Conservation (phyloP, 2,113 vertebrate species). For the Numida meleagris region DNA sequence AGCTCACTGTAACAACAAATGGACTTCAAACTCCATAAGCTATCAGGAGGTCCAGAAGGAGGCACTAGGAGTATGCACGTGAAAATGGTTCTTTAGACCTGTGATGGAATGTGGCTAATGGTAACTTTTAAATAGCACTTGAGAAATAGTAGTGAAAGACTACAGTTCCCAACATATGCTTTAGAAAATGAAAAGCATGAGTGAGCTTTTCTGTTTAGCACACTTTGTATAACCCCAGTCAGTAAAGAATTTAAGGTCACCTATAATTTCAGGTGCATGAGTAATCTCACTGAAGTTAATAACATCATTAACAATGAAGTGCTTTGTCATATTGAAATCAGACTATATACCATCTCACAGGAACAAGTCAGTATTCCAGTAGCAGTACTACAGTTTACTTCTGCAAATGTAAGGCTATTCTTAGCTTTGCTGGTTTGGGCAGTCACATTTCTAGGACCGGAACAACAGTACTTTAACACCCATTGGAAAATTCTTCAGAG, state of each 20-base stretch:
- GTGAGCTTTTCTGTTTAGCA: not conserved
- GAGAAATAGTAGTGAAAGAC: not conserved
- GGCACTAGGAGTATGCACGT: not conserved
- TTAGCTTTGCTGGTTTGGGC: constrained; percentile 10
- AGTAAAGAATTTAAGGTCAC: constrained; percentile 15
- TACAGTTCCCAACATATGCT: not conserved
- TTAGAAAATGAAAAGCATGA: not conserved
- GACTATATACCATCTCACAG: not conserved
- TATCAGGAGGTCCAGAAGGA: constrained; percentile 1
- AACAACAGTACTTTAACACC: not conserved
- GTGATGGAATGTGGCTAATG: not conserved
- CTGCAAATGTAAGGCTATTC: constrained; percentile 16
- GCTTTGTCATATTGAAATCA: constrained; percentile 32
- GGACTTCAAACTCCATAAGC: not conserved
- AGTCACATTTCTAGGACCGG: not conserved
- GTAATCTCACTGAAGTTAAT: constrained; percentile 21
- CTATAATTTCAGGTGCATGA: constrained; percentile 19
- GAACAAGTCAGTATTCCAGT: not conserved
- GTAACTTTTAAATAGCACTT: not conserved
- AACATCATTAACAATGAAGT: constrained; percentile 21
- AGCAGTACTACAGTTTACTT: constrained; percentile 28
- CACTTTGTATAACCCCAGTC: not conserved
- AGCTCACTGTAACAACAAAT: not conserved
- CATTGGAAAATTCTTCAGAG: not conserved
- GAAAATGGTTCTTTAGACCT: not conserved